Evolutionary conservation across 1,140 invertebrate species (phyloP).

Genomic region (Zophobas atratus): DNA sequence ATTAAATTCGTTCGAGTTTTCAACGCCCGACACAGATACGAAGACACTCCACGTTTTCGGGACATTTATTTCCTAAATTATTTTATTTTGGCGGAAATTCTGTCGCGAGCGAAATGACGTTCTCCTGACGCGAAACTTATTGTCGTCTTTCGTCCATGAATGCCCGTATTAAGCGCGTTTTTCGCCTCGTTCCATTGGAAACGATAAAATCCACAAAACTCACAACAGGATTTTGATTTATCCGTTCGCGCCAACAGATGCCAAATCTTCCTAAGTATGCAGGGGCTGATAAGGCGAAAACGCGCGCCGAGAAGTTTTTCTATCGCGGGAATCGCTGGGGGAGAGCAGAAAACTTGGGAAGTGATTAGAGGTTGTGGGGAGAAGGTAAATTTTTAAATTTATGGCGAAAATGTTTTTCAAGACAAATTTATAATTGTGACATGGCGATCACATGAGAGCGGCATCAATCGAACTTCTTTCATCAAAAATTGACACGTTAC

Average conservation of each 20-base stretch:
- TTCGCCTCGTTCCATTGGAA: constrained; percentile 11
- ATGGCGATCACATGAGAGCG: no score
- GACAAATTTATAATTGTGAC: no score
- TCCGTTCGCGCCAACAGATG: constrained; percentile 5
- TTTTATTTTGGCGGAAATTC: constrained; percentile 33
- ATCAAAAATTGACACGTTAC: no score
- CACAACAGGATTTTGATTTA: constrained; percentile 5
- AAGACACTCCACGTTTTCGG: constrained; percentile 13
- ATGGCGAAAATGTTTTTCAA: no score
- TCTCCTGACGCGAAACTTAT: constrained; percentile 12
- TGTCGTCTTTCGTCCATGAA: constrained; percentile 5
- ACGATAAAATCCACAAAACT: constrained; percentile 5
- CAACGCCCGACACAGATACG: constrained; percentile 14
- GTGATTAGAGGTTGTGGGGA: no score
- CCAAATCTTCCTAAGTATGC: constrained; percentile 4
- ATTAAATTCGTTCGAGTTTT: constrained; percentile 42
- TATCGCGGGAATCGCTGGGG: background rate
- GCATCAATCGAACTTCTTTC: no score
- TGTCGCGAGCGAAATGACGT: constrained; percentile 14
- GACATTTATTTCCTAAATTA: constrained; percentile 26
- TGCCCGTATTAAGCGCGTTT: background rate
- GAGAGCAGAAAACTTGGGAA: background rate
- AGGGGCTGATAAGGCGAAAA: background rate
- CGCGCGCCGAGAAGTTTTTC: background rate
- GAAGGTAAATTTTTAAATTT: no score